Percentiles rank a stretch among this genome's conserved stretches.
Evolutionary conservation across 2,888 invertebrate genomes (phyloP).

Genomic region (Xanthia icteritia): DNA sequence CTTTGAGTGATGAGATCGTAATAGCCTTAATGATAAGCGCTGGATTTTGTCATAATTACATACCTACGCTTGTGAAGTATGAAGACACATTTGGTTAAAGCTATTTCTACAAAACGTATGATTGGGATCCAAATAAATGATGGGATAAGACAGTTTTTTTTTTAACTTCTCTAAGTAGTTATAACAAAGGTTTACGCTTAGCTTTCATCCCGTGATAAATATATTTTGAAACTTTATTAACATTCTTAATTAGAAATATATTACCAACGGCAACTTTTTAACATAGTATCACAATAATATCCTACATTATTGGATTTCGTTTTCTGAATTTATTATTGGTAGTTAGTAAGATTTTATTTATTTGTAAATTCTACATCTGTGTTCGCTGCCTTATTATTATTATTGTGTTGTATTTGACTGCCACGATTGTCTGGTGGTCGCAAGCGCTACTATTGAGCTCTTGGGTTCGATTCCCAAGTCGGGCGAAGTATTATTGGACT

Average conservation of each 20-base stretch:
- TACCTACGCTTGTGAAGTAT: not conserved
- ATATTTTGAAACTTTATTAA: not conserved
- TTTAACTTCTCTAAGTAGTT: not conserved
- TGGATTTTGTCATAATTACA: not conserved
- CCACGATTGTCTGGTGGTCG: not conserved
- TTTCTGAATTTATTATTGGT: not conserved
- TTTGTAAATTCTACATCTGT: not conserved
- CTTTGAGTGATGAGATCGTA: not conserved
- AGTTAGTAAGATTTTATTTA: not conserved
- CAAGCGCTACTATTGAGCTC: too few species aligned
- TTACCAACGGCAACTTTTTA: not conserved
- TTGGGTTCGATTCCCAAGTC: too few species aligned
- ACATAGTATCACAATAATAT: not conserved
- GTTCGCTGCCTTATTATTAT: not conserved
- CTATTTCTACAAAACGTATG: not conserved
- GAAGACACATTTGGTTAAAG: not conserved
- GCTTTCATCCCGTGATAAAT: not conserved
- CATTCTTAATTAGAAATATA: not conserved
- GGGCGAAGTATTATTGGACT: not conserved
- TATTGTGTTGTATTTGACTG: not conserved
- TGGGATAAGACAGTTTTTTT: not conserved
- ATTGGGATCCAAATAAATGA: not conserved
- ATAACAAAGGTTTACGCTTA: not conserved
- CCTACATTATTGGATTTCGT: not conserved
- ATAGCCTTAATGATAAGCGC: slow-evolving; percentile 5